Conservation (phyloP, 2,113 vertebrate species). For the Indicator maculatus region DNA sequence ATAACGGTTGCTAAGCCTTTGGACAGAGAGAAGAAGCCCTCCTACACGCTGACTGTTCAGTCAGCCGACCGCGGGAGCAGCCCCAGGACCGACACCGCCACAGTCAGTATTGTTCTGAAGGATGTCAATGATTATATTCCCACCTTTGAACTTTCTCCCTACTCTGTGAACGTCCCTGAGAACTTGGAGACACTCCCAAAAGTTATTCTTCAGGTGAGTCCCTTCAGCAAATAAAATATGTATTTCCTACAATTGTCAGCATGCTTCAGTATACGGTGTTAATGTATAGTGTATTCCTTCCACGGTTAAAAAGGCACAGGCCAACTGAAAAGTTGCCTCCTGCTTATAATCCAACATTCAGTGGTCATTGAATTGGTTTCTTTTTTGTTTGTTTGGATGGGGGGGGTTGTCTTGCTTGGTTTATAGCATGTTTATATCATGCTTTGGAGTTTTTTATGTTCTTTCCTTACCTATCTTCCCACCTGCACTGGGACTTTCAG, state of each 20-base stretch:
- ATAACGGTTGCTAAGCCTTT: slow-evolving; percentile 90
- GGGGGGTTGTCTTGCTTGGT: rapidly evolving
- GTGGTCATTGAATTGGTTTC: neutral
- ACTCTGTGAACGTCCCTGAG: slow-evolving; percentile 87
- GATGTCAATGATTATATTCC: slow-evolving; percentile 93
- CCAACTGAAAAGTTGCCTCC: neutral
- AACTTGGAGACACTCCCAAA: slow-evolving; percentile 84
- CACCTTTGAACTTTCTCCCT: slow-evolving; percentile 90
- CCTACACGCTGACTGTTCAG: slow-evolving; percentile 86
- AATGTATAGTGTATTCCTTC: neutral
- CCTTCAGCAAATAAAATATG: neutral
- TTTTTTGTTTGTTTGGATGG: neutral
- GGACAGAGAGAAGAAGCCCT: slow-evolving; percentile 84
- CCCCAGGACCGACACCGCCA: slow-evolving; percentile 82
- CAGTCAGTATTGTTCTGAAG: slow-evolving; percentile 83
- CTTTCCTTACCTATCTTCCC: neutral
- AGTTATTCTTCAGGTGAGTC: slow-evolving; percentile 89
- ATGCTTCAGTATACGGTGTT: neutral
- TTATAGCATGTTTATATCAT: neutral
- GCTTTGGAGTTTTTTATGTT: neutral
- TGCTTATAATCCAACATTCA: neutral
- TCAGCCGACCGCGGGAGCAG: slow-evolving; percentile 89
- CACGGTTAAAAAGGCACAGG: neutral
- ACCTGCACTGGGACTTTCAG: neutral
- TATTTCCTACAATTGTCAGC: neutral